Evolutionary conservation across 92 coral and sea anemone genomes (phyloP).

Genomic region (Heliopora coerulea): DNA sequence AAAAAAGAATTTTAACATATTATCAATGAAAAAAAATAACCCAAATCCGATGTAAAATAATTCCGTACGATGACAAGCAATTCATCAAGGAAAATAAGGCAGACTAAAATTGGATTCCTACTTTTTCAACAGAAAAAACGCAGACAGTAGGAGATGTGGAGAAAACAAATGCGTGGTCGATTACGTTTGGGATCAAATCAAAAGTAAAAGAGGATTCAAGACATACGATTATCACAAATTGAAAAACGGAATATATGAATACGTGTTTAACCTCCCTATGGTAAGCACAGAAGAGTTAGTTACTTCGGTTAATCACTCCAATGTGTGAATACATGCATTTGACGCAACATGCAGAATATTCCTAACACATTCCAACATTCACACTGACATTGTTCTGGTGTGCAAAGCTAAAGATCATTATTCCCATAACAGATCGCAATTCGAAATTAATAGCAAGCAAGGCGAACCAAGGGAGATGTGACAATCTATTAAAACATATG

Average conservation of each 20-base stretch:
- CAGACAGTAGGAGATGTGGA: constrained; percentile 25
- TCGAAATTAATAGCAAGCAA: constrained; percentile 39
- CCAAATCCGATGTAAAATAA: too few species aligned
- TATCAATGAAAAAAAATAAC: too few species aligned
- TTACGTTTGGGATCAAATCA: constrained; percentile 48
- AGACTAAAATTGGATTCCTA: constrained; percentile 41
- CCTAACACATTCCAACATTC: not conserved
- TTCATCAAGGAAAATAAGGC: constrained; percentile 30
- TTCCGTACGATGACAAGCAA: not conserved
- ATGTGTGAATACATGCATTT: constrained; percentile 47
- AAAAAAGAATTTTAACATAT: too few species aligned
- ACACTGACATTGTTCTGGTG: constrained; percentile 7
- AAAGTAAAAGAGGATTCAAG: constrained; percentile 43
- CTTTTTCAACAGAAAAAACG: constrained; percentile 25
- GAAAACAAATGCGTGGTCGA: constrained; percentile 43
- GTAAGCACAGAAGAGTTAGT: constrained; percentile 52
- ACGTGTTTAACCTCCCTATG: constrained; percentile 16
- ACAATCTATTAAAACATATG: constrained; percentile 40
- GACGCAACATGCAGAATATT: constrained; percentile 46
- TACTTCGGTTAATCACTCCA: constrained; percentile 41
- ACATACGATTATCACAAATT: constrained; percentile 36
- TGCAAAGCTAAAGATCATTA: constrained; percentile 50
- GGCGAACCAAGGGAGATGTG: constrained; percentile 52
- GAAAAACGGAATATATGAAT: constrained; percentile 28
- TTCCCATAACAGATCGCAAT: constrained; percentile 41